These are phyloP conservation scores for Epiblema foenella DNA, from an alignment of 2,888 invertebrate genomes.

Conservation along the genomic window DNA sequence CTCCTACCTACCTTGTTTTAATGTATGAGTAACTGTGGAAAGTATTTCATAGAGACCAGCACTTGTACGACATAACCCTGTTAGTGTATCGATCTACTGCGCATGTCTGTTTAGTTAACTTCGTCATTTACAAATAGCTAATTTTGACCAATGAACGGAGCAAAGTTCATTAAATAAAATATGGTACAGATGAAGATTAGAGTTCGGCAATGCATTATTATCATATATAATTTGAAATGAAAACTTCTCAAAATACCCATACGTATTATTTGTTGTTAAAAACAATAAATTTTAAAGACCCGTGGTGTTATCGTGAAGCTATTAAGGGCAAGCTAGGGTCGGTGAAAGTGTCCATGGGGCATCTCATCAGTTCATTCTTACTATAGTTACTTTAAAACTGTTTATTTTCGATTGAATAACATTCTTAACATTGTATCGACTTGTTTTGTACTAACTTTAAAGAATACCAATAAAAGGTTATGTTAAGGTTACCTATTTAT, in stretches of 20 bases:
- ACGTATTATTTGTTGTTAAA: slow-evolving; percentile 12
- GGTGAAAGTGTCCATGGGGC: slow-evolving; percentile 40
- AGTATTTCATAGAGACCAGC: slow-evolving; percentile 33
- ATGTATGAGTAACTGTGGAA: not conserved
- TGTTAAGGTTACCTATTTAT: slow-evolving; percentile 13
- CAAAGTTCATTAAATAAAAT: not conserved
- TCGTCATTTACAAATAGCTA: slow-evolving; percentile 29
- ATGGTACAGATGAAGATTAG: not conserved
- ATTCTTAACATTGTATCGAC: not conserved
- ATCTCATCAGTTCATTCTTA: slow-evolving; percentile 27
- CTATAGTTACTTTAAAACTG: slow-evolving; percentile 17
- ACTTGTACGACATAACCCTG: slow-evolving; percentile 43
- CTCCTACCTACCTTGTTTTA: slow-evolving; percentile 12
- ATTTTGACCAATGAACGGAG: slow-evolving; percentile 9
- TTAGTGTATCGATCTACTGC: slow-evolving; percentile 40
- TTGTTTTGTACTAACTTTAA: not conserved
- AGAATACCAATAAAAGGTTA: no score
- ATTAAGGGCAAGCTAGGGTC: slow-evolving; percentile 45
- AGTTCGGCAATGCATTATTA: not conserved
- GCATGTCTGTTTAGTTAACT: slow-evolving; percentile 36
- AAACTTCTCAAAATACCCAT: not conserved
- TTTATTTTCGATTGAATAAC: slow-evolving; percentile 12
- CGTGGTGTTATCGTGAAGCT: slow-evolving; percentile 34
- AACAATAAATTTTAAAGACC: slow-evolving; percentile 22
- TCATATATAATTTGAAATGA: not conserved